Evolutionary conservation across 2,888 invertebrate species (phyloP), one percentile per base, ranked within the genome.

Genomic region (Pemphredon lugubris): DNA sequence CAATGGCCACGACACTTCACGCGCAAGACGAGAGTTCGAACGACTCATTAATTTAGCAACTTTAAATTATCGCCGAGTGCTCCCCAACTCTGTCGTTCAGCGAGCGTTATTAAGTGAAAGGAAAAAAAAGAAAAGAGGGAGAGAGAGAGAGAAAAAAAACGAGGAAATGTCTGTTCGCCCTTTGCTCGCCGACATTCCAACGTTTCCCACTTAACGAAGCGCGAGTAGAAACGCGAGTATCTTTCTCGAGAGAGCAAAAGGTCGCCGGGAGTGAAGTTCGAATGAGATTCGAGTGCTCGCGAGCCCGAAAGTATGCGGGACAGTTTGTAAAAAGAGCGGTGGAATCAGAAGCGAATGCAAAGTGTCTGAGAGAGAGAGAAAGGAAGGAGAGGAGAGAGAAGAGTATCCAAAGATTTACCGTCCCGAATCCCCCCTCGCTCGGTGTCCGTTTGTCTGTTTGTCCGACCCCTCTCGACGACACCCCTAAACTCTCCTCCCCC

Each of bases 331-430:
- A 75, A 69, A 69, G 66, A 32, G 37, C 21, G 16, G 34, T 18
- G 60, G 54, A 58, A 65, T 71, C 72, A 79, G 79, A 50, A 73
- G 72, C 65, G 66, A 79, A 75, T 76, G 73, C 65, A 65, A 78
- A 76, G 58, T 65, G 57, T 39, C 53, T 14, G 55, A 23, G 61
- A 58, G 65, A 68, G 64, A 6, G 14, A 37, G 6, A 20, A 4
- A n/a, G 2, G 1, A 26, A 47, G 7, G 20, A n/a, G 54, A 23
- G 13, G 11, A 16, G 13, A 34, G 48, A 60, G 53, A 60, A 39
- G 14, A 60, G 65, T 69, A 75, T 75, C 72, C 45, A 75, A 79
- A 72, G 72, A 77, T 77, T 78, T 73, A 79, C 69, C 71, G 61
- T 45, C 47, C 45, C 37, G 69, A 64, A 72, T 74, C 30, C 55